A percentile compares a stretch with the other conserved stretches of the same genome.
phyloP scores from a whole-genome alignment of 2,113 vertebrate species.

The Paradoxurus hermaphroditus region DNA sequence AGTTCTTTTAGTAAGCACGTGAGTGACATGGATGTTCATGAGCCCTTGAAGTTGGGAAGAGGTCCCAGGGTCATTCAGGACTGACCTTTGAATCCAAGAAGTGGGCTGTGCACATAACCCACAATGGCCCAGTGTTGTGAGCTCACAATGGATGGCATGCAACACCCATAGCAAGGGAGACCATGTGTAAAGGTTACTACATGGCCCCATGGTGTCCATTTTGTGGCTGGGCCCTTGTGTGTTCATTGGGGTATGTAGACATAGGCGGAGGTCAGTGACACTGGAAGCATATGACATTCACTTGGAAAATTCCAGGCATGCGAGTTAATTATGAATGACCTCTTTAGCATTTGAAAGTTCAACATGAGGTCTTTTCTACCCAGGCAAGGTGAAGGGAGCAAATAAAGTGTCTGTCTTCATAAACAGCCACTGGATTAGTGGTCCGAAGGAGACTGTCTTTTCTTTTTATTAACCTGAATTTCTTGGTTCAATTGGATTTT shows the following conservation, averaged over 20 bases:
- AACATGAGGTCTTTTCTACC: neutral
- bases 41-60: neutral
- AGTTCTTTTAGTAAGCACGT: neutral
- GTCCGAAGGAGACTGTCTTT: neutral
- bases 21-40: neutral
- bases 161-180: neutral
- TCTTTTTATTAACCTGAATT: neutral
- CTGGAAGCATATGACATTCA: conserved; percentile 20
- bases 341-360: conserved; percentile 45
- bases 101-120: neutral
- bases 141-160: neutral
- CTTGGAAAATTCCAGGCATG: conserved; percentile 48
- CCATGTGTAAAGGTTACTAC: neutral
- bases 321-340: conserved; percentile 35
- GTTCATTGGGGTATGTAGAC: neutral
- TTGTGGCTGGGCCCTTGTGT: conserved; percentile 34
- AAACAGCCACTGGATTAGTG: too few species aligned
- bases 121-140: conserved; percentile 62
- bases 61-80: neutral
- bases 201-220: neutral
- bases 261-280: conserved; percentile 50
- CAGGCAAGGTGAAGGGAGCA: neutral
- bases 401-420: neutral
- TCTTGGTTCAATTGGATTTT: neutral
- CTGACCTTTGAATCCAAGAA: neutral